Percentiles rank a stretch among this genome's conserved stretches.
phyloP scores from a whole-genome alignment of 2,888 invertebrate genomes.

The Drosophila fulvimacula region DNA sequence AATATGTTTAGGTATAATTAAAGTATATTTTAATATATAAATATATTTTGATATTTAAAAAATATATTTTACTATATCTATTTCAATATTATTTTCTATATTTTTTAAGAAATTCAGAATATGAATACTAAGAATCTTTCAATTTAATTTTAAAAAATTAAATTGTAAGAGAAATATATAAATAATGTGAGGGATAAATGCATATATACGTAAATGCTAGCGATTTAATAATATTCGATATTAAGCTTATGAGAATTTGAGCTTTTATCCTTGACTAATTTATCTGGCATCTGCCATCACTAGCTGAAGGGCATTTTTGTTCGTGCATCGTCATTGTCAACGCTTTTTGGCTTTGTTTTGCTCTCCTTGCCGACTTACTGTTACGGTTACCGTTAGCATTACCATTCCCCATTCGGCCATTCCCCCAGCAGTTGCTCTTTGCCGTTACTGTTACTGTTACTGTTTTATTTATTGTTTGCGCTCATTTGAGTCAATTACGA shows the following conservation, averaged over 20 bases:
- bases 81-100: neutral
- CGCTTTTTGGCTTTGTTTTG: slow-evolving; percentile 53
- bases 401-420: slow-evolving; percentile 2
- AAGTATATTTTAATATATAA: too few relatives aligned
- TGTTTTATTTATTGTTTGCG: slow-evolving; percentile 79
- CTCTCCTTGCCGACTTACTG: slow-evolving; percentile 37
- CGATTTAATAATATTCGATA: neutral
- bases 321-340: slow-evolving; percentile 45
- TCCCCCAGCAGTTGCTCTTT: slow-evolving; percentile 3
- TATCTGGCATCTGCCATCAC: slow-evolving; percentile 28
- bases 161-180: too few relatives aligned
- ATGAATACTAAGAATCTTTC: too few relatives aligned
- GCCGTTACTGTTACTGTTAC: slow-evolving; percentile 56
- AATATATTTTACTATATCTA: too few relatives aligned
- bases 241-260: neutral
- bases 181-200: too few relatives aligned
- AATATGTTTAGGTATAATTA: too few relatives aligned
- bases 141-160: too few relatives aligned
- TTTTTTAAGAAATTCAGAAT: neutral
- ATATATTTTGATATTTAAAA: too few relatives aligned
- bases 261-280: neutral
- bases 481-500: slow-evolving; percentile 83
- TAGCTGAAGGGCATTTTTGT: slow-evolving; percentile 22
- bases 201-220: too few relatives aligned
- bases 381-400: slow-evolving; percentile 25